Evolutionary conservation across 30 jellyfish, hydroid and myxozoan species (phyloP), one percentile per base, ranked within the genome.

Genomic region (Clytia hemisphaerica): DNA sequence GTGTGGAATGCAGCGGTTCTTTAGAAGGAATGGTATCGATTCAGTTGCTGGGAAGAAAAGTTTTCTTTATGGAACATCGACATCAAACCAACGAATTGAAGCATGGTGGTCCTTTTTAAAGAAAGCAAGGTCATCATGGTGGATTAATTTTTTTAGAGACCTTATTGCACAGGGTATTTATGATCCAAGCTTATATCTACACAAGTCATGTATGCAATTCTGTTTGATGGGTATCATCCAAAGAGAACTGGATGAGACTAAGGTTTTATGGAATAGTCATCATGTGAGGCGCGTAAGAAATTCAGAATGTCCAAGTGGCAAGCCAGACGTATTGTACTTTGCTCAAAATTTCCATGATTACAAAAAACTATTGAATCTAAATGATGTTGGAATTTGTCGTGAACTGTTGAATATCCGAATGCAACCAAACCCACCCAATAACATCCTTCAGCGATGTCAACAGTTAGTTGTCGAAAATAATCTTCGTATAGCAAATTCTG

Each of bases 71-170:
- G 84, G 76, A 44, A 27, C 63, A 14, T 72, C 84, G 30, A 37
- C 44, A 24, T 27, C 64, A 12, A 72, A 72, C 46, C 84, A 72
- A 72, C 78, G 85, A 25, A 73, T 73, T n/a, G 79, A 73, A 57
- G 67, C 61, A 28, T 73, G 84, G 85, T 73, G 78, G 85, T 66
- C 85, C 35, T 55, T 28, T 28, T 49, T 73, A 1, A 73, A 58
- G 59, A 73, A 26, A 44, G 30, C 51, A 44, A n/a, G 78, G 78
- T 44, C 67, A 7, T 50, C 29, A 30, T 73, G 78, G 67, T 73
- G 85, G 85, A 58, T 73, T 55, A 57, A 46, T 40, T 73, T 57
- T 36, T 71, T 71, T 59, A 71, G 55, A 50, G 83, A 71, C 45
- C 44, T 53, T 25, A 32, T 28, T n/a, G 84, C 53, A 2, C 37